Evolutionary conservation across 2,797 vertebrate species (phyloP).

Genomic region (Rallus crepitans): DNA sequence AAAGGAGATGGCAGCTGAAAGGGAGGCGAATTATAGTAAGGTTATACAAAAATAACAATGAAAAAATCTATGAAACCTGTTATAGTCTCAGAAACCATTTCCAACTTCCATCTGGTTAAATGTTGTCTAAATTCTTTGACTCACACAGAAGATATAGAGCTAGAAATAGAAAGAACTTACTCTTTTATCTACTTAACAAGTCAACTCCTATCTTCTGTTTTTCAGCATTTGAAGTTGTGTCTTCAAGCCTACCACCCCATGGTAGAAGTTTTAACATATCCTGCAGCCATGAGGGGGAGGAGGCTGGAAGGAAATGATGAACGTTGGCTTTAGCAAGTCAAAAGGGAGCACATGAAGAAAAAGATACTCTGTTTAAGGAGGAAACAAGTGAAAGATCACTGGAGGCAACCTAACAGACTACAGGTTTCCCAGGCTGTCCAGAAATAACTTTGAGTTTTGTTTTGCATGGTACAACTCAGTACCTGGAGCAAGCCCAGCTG

Average conservation of each 20-base stretch:
- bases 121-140: constrained; percentile 12
- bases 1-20: background rate
- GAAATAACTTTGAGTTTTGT: background rate
- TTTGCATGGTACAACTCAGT: background rate
- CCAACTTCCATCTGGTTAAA: constrained; percentile 26
- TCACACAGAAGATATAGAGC: background rate
- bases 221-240: background rate
- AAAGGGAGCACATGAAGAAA: background rate
- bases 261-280: background rate
- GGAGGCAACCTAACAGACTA: background rate
- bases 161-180: constrained; percentile 5
- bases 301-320: background rate
- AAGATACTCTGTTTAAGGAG: background rate
- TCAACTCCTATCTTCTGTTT: background rate
- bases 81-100: background rate
- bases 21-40: background rate
- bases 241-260: background rate
- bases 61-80: background rate
- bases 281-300: background rate
- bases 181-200: background rate
- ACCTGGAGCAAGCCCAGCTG: background rate
- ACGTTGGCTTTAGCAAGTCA: background rate
- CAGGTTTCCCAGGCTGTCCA: background rate
- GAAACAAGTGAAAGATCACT: background rate
- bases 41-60: constrained; percentile 40